phyloP scores from a whole-genome alignment of 2,888 invertebrate species.

The Thera britannica region DNA sequence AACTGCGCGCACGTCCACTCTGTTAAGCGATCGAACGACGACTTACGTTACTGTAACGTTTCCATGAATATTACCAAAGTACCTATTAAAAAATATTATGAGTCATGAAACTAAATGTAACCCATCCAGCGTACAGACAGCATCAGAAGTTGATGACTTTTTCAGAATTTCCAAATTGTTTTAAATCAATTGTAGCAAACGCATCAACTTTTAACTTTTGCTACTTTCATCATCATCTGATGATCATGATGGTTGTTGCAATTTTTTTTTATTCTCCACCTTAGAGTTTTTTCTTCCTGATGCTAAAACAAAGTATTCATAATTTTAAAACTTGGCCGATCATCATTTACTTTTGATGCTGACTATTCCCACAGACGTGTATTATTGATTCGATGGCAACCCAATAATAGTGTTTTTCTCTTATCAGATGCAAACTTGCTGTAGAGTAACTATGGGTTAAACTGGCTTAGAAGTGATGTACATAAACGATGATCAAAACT shows the following conservation, averaged over 20 bases:
- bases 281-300: too few relatives aligned
- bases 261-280: too few relatives aligned
- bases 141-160: not conserved
- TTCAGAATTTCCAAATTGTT: too few relatives aligned
- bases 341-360: not conserved
- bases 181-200: not conserved
- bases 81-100: not conserved
- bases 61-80: not conserved
- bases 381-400: constrained; percentile 50
- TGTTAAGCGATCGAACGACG: too few relatives aligned
- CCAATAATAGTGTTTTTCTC: constrained; percentile 29
- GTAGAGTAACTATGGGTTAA: constrained; percentile 51
- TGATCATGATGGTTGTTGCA: too few relatives aligned
- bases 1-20: too few relatives aligned
- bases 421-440: constrained; percentile 36
- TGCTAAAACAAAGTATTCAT: too few relatives aligned
- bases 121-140: not conserved
- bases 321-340: not conserved
- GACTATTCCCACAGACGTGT: not conserved
- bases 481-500: constrained; percentile 40
- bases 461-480: constrained; percentile 40
- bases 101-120: not conserved
- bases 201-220: too few relatives aligned
- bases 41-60: too few relatives aligned
- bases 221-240: too few relatives aligned